phyloP scores from a whole-genome alignment of 2,113 vertebrate genomes.

The Sorex araneus region DNA sequence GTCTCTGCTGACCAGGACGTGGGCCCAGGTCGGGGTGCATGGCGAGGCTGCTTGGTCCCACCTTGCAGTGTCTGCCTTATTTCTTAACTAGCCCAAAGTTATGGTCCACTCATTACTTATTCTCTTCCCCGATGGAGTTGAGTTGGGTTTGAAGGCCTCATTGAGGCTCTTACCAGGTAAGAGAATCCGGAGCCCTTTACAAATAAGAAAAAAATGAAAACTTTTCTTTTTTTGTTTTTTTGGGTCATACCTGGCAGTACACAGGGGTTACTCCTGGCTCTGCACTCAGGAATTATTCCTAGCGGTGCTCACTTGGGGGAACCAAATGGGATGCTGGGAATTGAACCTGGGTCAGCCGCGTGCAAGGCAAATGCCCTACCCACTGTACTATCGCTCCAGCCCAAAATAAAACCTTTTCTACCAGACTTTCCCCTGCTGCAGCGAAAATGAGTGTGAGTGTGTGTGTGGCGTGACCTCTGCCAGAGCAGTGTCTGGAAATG shows the following conservation, averaged over 20 bases:
- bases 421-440: background rate
- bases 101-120: background rate
- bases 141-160: background rate
- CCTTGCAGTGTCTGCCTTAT: background rate
- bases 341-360: no score
- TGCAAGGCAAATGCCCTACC: no score
- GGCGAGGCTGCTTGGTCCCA: background rate
- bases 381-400: no score
- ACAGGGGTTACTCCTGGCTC: no score
- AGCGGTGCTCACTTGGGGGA: no score
- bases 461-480: background rate
- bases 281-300: no score
- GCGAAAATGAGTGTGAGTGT: slow-evolving; percentile 8
- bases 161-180: background rate
- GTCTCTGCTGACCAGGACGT: accelerated
- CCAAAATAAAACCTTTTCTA: slow-evolving; percentile 54
- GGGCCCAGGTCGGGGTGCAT: background rate
- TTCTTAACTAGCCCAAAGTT: background rate
- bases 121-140: background rate
- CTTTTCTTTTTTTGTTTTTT: no score
- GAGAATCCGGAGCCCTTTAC: slow-evolving; percentile 40
- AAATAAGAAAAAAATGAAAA: no score
- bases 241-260: no score
- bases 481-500: background rate
- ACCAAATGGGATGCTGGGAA: no score